These are phyloP conservation scores for Camelus bactrianus DNA, from an alignment of 2,113 vertebrate genomes.

Conservation along the genomic window DNA sequence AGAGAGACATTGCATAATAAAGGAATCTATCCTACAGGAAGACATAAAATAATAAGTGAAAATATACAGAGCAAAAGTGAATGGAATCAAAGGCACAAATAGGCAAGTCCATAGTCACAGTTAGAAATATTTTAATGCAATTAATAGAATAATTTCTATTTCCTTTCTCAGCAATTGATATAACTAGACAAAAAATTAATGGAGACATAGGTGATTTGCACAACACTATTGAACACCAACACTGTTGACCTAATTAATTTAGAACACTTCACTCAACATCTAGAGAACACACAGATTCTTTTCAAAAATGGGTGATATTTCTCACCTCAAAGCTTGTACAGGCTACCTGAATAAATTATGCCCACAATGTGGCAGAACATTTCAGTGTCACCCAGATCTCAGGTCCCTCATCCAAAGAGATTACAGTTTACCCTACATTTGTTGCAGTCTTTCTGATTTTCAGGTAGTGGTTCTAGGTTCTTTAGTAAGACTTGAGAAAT, in stretches of 20 bases:
- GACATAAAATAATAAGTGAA: not conserved
- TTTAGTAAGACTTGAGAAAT: slow-evolving; percentile 35
- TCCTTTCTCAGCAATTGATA: not conserved
- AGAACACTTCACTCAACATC: not conserved
- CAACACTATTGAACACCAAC: not conserved
- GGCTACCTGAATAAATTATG: not conserved
- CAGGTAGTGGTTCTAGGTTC: not conserved
- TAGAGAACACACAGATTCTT: slow-evolving; percentile 25
- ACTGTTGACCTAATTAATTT: not conserved
- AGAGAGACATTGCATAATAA: not conserved
- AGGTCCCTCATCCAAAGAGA: not conserved
- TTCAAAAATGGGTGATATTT: not conserved
- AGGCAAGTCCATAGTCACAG: not conserved
- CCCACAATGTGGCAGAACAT: not conserved
- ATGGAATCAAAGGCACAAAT: slow-evolving; percentile 26
- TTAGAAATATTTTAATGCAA: not conserved
- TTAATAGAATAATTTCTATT: not conserved
- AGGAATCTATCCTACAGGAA: not conserved
- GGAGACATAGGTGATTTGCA: not conserved
- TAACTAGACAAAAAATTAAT: slow-evolving; percentile 25
- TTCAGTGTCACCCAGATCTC: not conserved
- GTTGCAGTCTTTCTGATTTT: not conserved
- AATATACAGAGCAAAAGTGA: not conserved
- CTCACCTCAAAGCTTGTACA: not conserved
- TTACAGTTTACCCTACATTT: not conserved